Evolutionary conservation across 2,888 invertebrate genomes (phyloP), one percentile per base, ranked within the genome.

Genomic region (Xestia rhomboidea): DNA sequence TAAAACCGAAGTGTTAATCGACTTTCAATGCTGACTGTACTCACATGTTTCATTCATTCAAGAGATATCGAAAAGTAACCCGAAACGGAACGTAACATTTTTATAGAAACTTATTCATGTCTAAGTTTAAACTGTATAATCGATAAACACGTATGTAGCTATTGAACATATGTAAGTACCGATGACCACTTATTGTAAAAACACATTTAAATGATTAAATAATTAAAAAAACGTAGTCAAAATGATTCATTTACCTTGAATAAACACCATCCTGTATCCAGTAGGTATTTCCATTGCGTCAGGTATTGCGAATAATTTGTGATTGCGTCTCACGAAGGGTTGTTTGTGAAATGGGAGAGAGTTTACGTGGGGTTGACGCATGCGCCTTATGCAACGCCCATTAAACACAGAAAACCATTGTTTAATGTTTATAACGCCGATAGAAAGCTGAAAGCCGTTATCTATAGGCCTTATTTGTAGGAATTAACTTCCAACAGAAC

Each of bases 331-430:
- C 30, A 41, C 41, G 24, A 70, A 51, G 30, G 51, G 30, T 71
- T 70, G 38, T 30, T 51, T 5, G 24, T 18, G 18, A 24, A 70
- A 8, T 18, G 38, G 13, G 30, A 41, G 24, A 18, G n/a, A 18
- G 30, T 62, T 34, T n/a, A 46, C 68, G 10, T 34, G 21, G 69
- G 30, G 41, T 72, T 72, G 41, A n/a, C 73, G 72, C 73, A 72
- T 72, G 73, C 73, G 73, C 72, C 54, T 0, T 54, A 41, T 0
- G 30, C 11, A 18, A 8, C 13, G 34, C 10, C 4, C 13, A 46
- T n/a, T 34, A 66, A 7, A 44, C 7, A 10, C n/a, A 6, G 0
- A n/a, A 64, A 64, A 70, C 24, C 18, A 34, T 66, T 24, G 13
- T 27, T 38, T 27, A 21, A n/a, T 70, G 30, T 51, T 10, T n/a